Evolutionary conservation across 2,113 vertebrate genomes (phyloP).

Genomic region (Arvicanthis niloticus): DNA sequence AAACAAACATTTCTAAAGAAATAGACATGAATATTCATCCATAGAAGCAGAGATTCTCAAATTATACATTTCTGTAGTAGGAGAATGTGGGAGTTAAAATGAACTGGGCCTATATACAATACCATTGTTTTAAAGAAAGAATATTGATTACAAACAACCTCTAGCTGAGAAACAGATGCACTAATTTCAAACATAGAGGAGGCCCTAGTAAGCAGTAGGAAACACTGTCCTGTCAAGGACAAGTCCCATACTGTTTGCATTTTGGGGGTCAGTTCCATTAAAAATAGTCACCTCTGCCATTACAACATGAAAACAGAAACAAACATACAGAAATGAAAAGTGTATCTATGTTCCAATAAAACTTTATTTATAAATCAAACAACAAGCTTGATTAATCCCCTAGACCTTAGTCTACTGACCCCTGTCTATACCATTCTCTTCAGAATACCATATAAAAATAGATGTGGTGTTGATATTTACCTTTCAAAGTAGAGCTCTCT

Average conservation of each 20-base stretch:
- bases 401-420: background rate
- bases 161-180: background rate
- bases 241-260: background rate
- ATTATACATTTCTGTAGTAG: background rate
- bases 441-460: background rate
- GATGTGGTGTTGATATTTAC: background rate
- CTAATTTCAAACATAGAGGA: background rate
- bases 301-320: background rate
- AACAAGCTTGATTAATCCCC: background rate
- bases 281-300: background rate
- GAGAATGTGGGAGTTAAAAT: background rate
- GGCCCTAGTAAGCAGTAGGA: background rate
- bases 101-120: background rate
- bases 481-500: background rate
- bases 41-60: background rate
- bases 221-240: background rate
- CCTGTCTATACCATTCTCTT: background rate
- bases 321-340: background rate
- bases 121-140: background rate
- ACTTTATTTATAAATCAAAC: conserved; percentile 5
- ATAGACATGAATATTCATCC: background rate
- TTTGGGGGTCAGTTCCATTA: background rate
- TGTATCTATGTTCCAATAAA: background rate
- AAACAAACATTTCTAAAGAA: background rate
- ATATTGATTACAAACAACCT: background rate